A percentile compares a stretch with the other conserved stretches of the same genome.
These are phyloP conservation scores for Pygocentrus nattereri DNA, from an alignment of 2,797 vertebrate species.

Conservation along the genomic window DNA sequence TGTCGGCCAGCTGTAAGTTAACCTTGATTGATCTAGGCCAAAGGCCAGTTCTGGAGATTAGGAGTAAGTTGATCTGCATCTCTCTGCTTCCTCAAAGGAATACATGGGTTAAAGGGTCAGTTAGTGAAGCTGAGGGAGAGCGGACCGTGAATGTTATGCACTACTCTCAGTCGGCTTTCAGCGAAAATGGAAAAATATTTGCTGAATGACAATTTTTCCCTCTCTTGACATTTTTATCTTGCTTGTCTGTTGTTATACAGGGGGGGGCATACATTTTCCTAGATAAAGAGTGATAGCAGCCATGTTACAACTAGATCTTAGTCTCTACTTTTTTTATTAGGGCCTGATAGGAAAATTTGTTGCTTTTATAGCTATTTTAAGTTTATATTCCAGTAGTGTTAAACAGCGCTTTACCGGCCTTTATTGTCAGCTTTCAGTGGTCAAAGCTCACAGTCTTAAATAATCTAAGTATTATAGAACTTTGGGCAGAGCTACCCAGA, in stretches of 20 bases:
- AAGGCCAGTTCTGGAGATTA: conserved; percentile 53
- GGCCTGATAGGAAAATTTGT: too few relatives aligned
- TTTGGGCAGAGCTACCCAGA: too few relatives aligned
- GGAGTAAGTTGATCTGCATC: conserved; percentile 76
- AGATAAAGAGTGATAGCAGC: too few relatives aligned
- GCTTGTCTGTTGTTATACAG: background rate
- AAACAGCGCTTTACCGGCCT: too few relatives aligned
- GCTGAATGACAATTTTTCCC: background rate
- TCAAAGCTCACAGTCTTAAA: too few relatives aligned
- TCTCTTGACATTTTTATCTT: background rate
- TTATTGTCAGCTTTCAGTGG: too few relatives aligned
- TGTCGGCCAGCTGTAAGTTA: conserved; percentile 75
- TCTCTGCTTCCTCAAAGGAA: conserved; percentile 62
- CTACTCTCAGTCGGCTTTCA: background rate
- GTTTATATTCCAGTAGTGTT: too few relatives aligned
- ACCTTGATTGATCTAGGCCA: conserved; percentile 55
- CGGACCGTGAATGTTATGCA: background rate
- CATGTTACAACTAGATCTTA: too few relatives aligned
- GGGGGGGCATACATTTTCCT: too few relatives aligned
- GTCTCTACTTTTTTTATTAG: too few relatives aligned
- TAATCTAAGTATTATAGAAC: too few relatives aligned
- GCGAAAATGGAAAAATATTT: background rate
- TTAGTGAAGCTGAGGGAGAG: conserved; percentile 1
- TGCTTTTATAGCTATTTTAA: too few relatives aligned
- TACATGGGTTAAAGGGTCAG: conserved; percentile 37